Percentiles rank a stretch among this genome's conserved stretches.
These are phyloP conservation scores for Microdon myrmicae DNA, from an alignment of 2,888 invertebrate species.

Conservation along the genomic window DNA sequence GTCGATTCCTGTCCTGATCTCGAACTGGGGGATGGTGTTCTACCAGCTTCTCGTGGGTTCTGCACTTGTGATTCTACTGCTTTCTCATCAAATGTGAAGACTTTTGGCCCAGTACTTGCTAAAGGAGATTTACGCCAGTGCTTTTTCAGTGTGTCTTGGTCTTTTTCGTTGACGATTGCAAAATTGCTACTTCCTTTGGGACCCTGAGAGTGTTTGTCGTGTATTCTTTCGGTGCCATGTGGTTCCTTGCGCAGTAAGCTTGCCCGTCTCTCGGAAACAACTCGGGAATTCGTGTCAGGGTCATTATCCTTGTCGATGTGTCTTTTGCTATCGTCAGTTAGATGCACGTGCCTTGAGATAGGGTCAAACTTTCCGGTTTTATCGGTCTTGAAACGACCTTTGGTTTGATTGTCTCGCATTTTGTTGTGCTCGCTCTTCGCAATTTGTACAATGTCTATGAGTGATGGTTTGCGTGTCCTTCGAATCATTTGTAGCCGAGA, in stretches of 20 bases:
- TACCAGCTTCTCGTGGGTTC: slow-evolving; percentile 32
- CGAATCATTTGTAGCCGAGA: slow-evolving; percentile 61
- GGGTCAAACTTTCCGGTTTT: slow-evolving; percentile 54
- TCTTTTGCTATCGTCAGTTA: no score
- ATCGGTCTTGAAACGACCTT: slow-evolving; percentile 61
- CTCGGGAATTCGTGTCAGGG: slow-evolving; percentile 61
- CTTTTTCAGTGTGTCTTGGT: slow-evolving; percentile 56
- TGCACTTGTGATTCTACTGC: slow-evolving; percentile 54
- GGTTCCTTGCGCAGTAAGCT: slow-evolving; percentile 60
- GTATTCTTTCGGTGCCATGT: slow-evolving; percentile 47
- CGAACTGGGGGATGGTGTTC: slow-evolving; percentile 56
- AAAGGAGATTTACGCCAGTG: slow-evolving; percentile 53
- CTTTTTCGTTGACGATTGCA: slow-evolving; percentile 70
- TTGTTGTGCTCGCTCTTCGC: slow-evolving; percentile 60
- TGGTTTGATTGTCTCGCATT: slow-evolving; percentile 58
- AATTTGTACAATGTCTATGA: slow-evolving; percentile 64
- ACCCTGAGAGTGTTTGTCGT: slow-evolving; percentile 6
- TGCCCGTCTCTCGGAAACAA: slow-evolving; percentile 62
- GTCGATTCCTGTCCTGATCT: slow-evolving; percentile 43
- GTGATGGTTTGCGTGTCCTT: slow-evolving; percentile 61
- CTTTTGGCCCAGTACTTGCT: slow-evolving; percentile 56
- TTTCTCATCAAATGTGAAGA: slow-evolving; percentile 62
- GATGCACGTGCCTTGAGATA: slow-evolving; percentile 15
- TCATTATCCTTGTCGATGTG: slow-evolving; percentile 57
- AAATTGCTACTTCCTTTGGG: slow-evolving; percentile 55